phyloP scores from a whole-genome alignment of 2,888 invertebrate species.

The Mesochorus sp. region DNA sequence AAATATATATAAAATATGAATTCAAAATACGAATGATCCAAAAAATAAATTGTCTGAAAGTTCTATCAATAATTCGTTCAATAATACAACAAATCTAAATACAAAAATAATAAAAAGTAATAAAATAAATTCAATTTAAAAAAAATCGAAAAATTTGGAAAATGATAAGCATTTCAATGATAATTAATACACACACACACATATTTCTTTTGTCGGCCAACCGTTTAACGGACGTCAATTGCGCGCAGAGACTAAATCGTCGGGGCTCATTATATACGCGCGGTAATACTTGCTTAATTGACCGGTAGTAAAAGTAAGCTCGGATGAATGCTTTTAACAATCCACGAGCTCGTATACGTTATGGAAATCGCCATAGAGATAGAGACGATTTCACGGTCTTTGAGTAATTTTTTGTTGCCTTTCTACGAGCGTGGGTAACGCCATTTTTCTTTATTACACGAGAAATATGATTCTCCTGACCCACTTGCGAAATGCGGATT shows the following conservation, averaged over 20 bases:
- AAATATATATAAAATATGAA: too few relatives aligned
- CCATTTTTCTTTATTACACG: not conserved
- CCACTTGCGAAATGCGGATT: too few relatives aligned
- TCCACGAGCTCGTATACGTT: slow-evolving; percentile 1
- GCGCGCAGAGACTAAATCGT: slow-evolving; percentile 31
- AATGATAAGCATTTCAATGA: too few relatives aligned
- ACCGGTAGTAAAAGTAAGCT: slow-evolving; percentile 52
- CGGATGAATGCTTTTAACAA: slow-evolving; percentile 49
- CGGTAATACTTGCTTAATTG: slow-evolving; percentile 47
- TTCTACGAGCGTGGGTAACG: not conserved
- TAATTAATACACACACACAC: too few relatives aligned
- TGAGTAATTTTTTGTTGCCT: not conserved
- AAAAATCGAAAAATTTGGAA: too few relatives aligned
- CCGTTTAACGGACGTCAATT: slow-evolving; percentile 46
- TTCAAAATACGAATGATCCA: too few relatives aligned
- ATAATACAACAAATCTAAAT: too few relatives aligned
- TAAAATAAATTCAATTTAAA: too few relatives aligned
- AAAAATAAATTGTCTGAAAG: too few relatives aligned
- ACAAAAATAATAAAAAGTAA: too few relatives aligned
- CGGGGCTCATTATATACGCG: not conserved
- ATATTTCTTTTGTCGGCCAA: slow-evolving; percentile 40
- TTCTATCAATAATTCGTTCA: too few relatives aligned
- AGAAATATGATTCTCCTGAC: too few relatives aligned
- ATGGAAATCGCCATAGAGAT: slow-evolving; percentile 23
- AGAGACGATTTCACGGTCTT: slow-evolving; percentile 42